Percentiles rank a stretch among this genome's conserved stretches.
Evolutionary conservation across 2,113 vertebrate genomes (phyloP).

Genomic region (Tyto alba): DNA sequence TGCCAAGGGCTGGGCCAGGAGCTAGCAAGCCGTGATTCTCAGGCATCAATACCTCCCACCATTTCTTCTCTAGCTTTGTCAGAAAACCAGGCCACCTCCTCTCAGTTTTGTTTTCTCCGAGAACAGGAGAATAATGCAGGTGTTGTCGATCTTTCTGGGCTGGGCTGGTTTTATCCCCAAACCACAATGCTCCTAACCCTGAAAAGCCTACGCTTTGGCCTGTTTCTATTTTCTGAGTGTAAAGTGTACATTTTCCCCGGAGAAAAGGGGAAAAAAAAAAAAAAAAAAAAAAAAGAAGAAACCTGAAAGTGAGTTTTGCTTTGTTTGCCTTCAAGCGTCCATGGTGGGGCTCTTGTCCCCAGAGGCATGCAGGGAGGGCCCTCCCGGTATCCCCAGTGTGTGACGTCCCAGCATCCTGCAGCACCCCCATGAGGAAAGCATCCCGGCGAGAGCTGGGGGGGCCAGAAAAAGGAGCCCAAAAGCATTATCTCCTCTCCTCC

Average conservation of each 20-base stretch:
- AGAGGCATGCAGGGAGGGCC: accelerated
- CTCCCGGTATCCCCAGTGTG: accelerated
- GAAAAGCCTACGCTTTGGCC: accelerated
- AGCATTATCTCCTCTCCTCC: neutral
- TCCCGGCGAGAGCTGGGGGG: neutral
- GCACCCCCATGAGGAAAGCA: neutral
- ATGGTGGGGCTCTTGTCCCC: neutral
- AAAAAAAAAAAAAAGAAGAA: too few species aligned
- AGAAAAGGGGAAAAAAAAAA: neutral
- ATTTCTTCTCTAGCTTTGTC: neutral
- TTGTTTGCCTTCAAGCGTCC: neutral
- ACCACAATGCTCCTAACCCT: accelerated
- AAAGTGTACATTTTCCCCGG: neutral
- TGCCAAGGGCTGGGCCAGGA: neutral
- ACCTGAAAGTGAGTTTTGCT: neutral
- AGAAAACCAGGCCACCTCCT: neutral
- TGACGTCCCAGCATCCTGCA: accelerated
- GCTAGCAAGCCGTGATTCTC: too few species aligned
- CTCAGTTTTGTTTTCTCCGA: neutral
- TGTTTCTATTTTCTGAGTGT: neutral
- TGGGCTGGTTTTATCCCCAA: neutral
- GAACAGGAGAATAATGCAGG: neutral
- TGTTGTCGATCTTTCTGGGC: neutral
- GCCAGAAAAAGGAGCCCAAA: neutral
- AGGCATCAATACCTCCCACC: neutral